Percentiles rank a stretch among this genome's conserved stretches.
Conservation (phyloP, 2,797 vertebrate species). For the Ciconia nigra region DNA sequence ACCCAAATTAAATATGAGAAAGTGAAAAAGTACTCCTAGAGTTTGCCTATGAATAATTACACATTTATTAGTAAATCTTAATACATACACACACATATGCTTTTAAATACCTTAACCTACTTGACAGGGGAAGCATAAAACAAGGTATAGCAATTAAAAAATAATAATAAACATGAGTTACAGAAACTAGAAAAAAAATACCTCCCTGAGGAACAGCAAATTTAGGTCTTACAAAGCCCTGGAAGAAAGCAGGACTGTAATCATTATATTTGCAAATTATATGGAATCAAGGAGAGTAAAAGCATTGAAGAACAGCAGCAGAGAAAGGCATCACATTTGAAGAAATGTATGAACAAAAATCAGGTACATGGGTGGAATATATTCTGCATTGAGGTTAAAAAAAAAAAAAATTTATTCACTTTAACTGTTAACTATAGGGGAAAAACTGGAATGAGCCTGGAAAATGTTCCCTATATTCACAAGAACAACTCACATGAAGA, state of each 20-base stretch:
- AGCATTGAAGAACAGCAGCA: background rate
- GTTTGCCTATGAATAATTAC: background rate
- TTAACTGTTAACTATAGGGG: background rate
- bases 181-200: background rate
- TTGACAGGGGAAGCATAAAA: background rate
- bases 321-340: background rate
- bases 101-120: background rate
- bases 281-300: background rate
- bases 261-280: slow-evolving; percentile 6
- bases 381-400: background rate
- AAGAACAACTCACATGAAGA: background rate
- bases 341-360: background rate
- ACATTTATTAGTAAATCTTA: background rate
- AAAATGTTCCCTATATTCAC: background rate
- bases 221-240: background rate
- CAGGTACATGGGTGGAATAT: background rate
- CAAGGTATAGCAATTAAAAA: background rate
- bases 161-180: background rate
- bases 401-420: background rate
- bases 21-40: background rate
- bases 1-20: background rate
- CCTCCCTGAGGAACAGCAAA: background rate
- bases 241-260: background rate
- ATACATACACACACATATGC: background rate
- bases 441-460: background rate